Evolutionary conservation across 2,888 invertebrate species (phyloP), one percentile per base, ranked within the genome.

Genomic region (Eristalis pertinax): DNA sequence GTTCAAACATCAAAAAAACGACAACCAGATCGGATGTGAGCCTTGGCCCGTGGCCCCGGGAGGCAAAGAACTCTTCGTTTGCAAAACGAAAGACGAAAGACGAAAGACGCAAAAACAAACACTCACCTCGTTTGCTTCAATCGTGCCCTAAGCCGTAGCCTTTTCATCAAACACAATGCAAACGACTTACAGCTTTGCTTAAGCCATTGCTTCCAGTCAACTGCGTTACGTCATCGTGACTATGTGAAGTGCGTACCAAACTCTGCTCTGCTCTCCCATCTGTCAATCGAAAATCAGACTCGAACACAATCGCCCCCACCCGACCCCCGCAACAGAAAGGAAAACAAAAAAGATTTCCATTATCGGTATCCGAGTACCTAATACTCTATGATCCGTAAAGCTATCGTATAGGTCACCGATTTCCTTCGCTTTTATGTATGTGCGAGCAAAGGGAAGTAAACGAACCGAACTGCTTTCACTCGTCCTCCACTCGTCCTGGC

Each of bases 331-430:
- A 24, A n/a, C 29, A 22, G 41, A 5, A 70, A 22, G 4, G 29
- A 11, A 43, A 65, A 32, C 15, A 32, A 64, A 77, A 69, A 70
- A 69, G 73, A 65, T 82, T 85, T 86, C 75, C 82, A 78, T 74
- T 78, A 79, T 78, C 74, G 73, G 70, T 74, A 82, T 86, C 78
- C 73, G 62, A 74, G 70, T 85, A 77, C 81, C 80, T 78, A 86
- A 82, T 82, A 78, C 75, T 82, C 86, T 79, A 83, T 82, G 83
- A 86, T 82, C 86, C 78, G 78, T 78, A 83, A 86, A 86, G 86
- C 75, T 70, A 75, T 86, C 83, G 56, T 86, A 70, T 79, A 86
- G 82, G 82, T 86, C 78, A 86, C 83, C 74, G 78, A 82, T 82
- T 82, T 77, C 63, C 50, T 75, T 65, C 58, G 56, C 73, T 50